Evolutionary conservation across 2,113 vertebrate species (phyloP).

Genomic region (Paralichthys olivaceus): DNA sequence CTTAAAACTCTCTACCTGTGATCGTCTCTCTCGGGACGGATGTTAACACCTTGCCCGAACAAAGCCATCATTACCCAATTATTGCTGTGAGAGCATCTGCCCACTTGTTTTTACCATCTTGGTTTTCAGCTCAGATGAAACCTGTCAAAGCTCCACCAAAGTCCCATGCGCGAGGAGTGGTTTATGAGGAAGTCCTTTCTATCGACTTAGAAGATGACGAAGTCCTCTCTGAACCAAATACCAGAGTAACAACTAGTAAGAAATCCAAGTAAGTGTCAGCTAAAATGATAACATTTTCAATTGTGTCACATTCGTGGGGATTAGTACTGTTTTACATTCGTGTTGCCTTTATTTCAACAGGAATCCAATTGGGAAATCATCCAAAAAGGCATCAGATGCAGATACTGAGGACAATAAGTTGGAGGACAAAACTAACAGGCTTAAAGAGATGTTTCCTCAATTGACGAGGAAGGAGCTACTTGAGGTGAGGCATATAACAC

Average conservation of each 20-base stretch:
- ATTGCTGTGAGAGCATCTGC: background rate
- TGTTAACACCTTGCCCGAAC: no score
- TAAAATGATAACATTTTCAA: background rate
- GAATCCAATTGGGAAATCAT: slow-evolving; percentile 10
- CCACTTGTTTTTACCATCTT: background rate
- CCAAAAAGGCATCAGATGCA: background rate
- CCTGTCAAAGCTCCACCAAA: slow-evolving; percentile 77
- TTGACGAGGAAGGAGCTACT: slow-evolving; percentile 81
- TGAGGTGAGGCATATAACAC: slow-evolving; percentile 78
- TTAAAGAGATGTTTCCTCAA: slow-evolving; percentile 89
- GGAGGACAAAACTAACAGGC: slow-evolving; percentile 80
- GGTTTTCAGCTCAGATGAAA: slow-evolving; percentile 79
- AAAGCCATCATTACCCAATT: background rate
- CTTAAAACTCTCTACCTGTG: no score
- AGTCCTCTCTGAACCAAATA: slow-evolving; percentile 30
- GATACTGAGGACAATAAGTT: slow-evolving; percentile 66
- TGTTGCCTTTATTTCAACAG: slow-evolving; percentile 39
- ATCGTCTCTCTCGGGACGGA: no score
- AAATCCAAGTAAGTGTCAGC: slow-evolving; percentile 45
- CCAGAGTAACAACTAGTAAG: slow-evolving; percentile 17
- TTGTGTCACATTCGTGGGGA: background rate
- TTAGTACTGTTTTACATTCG: background rate
- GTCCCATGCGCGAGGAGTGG: slow-evolving; percentile 72
- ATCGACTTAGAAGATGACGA: slow-evolving; percentile 64
- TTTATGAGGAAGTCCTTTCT: slow-evolving; percentile 76